Evolutionary conservation across 2,888 invertebrate genomes (phyloP).

Genomic region (Nephrotoma flavescens): DNA sequence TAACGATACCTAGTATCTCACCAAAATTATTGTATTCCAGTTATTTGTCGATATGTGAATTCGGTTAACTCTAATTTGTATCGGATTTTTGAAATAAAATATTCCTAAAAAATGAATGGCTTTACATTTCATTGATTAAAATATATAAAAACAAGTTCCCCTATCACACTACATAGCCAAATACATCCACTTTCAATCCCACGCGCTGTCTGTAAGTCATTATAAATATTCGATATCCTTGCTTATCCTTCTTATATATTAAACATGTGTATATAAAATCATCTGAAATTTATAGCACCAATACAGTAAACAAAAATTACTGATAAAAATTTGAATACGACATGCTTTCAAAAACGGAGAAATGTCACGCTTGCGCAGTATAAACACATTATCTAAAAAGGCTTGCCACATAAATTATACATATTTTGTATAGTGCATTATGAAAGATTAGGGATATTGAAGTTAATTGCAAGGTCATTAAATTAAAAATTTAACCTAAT

Average conservation of each 20-base stretch:
- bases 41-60: no score
- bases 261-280: not conserved
- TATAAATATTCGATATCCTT: no score
- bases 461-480: no score
- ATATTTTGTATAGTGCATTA: not conserved
- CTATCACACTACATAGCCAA: not conserved
- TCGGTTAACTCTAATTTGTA: no score
- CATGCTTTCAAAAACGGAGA: not conserved
- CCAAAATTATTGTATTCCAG: no score
- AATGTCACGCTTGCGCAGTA: not conserved
- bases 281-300: not conserved
- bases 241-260: no score
- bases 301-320: not conserved
- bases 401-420: not conserved
- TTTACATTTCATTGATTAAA: not conserved
- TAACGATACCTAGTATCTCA: no score
- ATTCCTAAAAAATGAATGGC: no score
- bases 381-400: not conserved
- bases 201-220: not conserved
- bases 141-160: not conserved
- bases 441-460: no score
- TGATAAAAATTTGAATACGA: not conserved
- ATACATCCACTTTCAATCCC: not conserved
- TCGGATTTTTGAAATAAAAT: no score
- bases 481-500: no score